Conservation (phyloP, 2,113 vertebrate species). For the Eclectus roratus region DNA sequence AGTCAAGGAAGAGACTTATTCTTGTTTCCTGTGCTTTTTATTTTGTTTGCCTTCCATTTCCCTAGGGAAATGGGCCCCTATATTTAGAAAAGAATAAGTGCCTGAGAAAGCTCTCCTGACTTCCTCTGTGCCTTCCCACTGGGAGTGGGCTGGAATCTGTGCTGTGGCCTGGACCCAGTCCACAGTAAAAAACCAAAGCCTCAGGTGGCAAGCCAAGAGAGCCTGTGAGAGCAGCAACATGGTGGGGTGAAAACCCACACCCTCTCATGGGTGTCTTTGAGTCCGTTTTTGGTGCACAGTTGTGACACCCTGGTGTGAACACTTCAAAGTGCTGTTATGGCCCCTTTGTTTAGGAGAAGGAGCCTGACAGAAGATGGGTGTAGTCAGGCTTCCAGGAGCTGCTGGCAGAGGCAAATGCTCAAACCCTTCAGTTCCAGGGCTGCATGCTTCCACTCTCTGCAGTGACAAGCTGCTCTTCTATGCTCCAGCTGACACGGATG, state of each 20-base stretch:
- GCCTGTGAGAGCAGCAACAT: not conserved
- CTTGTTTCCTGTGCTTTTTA: not conserved
- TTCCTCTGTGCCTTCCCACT: not conserved
- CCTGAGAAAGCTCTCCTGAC: not conserved
- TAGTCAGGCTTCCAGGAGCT: not conserved
- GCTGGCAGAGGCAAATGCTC: not conserved
- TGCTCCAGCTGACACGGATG: fast-evolving
- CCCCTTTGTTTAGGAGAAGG: not conserved
- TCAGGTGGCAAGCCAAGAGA: fast-evolving
- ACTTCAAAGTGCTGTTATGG: fast-evolving
- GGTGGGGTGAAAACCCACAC: not conserved
- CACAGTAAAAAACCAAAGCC: not conserved
- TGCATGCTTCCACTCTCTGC: not conserved
- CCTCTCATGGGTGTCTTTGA: fast-evolving
- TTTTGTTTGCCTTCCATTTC: not conserved
- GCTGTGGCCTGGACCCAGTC: not conserved
- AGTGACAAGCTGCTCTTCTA: not conserved
- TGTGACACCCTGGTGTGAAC: not conserved
- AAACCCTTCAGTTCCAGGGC: not conserved
- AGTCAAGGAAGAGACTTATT: not conserved
- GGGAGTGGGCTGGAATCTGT: not conserved
- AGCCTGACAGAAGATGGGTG: not conserved
- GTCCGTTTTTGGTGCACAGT: not conserved
- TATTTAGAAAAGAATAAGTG: not conserved
- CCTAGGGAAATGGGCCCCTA: not conserved